Evolutionary conservation across 1,140 invertebrate species (phyloP), one percentile per base, ranked within the genome.

Genomic region (Hormaphis cornu): DNA sequence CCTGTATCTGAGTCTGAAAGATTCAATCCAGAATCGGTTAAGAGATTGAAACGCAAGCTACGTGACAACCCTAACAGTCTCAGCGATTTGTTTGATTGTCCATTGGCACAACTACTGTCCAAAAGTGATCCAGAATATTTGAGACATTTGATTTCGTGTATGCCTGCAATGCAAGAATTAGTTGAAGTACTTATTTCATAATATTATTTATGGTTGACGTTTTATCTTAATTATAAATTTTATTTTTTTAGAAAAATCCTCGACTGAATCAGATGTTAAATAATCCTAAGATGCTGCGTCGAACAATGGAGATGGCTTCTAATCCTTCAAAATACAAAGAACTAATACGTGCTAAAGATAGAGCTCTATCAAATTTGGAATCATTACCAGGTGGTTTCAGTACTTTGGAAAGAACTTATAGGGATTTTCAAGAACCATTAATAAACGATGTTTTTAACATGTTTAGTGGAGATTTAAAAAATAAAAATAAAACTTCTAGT

Each of bases 241-340:
- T 24, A 18, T 18, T 40, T 71, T 46, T 77, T n/a, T 82, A 88
- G 80, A 83, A 95, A 74, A 98, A 99, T 81, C 97, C 97, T 26
- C 97, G 99, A 83, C 94, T 99, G 63, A 95, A 89, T 78, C 97
- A 99, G 78, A 95, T 99, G 87, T 80, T 99, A 40, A 99, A 98
- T 78, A 99, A 98, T 82, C 97, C 97, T 1, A 95, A 98, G 76
- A 78, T 99, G 59, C 78, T 97, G 69, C 85, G 94, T 42, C 93
- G 99, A 83, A 98, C 96, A 8, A 94, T 99, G 91, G 95, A 99
- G 78, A 80, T 99, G 74, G 94, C 95, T 3, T 83, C 95, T 37
- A 99, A 99, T 81, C 97, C 97, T 12, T 91, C 95, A 9, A 97
- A 97, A 91, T 81, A 99, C 70, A 94, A 99, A 79, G 97, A 99